Evolutionary conservation across 2,113 vertebrate genomes (phyloP).

Genomic region (Burhinus oedicnemus): DNA sequence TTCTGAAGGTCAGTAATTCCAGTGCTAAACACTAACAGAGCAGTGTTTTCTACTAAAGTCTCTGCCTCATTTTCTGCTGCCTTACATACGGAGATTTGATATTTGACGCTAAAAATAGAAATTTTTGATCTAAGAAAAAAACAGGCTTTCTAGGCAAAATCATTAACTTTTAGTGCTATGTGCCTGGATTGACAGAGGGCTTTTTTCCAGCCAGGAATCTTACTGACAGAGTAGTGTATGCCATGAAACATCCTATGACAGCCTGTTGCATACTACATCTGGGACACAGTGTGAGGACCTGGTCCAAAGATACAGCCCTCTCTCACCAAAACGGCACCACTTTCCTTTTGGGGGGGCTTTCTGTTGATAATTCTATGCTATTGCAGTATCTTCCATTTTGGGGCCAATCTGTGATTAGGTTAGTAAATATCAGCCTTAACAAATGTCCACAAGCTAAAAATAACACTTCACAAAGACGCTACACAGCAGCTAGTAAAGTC

Average conservation of each 20-base stretch:
- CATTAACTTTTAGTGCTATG: not conserved
- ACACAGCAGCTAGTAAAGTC: not conserved
- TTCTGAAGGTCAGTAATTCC: not conserved
- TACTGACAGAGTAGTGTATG: not conserved
- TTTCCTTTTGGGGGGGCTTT: not conserved
- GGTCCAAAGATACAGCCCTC: not conserved
- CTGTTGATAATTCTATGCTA: not conserved
- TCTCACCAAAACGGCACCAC: not conserved
- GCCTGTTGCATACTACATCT: not conserved
- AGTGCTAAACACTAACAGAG: not conserved
- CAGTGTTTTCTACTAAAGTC: not conserved
- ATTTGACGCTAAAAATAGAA: not conserved
- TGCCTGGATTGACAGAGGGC: not conserved
- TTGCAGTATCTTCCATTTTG: not conserved
- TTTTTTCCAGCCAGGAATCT: not conserved
- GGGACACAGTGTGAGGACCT: not conserved
- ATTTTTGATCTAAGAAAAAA: not conserved
- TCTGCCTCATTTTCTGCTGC: not conserved
- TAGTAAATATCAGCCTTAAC: not conserved
- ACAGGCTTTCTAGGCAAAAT: not conserved
- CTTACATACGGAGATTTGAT: not conserved
- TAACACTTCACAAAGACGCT: not conserved
- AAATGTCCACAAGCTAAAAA: not conserved
- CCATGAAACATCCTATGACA: not conserved
- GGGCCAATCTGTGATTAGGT: not conserved